A percentile compares a stretch with the other conserved stretches of the same genome.
phyloP scores from a whole-genome alignment of 2,888 invertebrate genomes.

The Julus scandinavius region DNA sequence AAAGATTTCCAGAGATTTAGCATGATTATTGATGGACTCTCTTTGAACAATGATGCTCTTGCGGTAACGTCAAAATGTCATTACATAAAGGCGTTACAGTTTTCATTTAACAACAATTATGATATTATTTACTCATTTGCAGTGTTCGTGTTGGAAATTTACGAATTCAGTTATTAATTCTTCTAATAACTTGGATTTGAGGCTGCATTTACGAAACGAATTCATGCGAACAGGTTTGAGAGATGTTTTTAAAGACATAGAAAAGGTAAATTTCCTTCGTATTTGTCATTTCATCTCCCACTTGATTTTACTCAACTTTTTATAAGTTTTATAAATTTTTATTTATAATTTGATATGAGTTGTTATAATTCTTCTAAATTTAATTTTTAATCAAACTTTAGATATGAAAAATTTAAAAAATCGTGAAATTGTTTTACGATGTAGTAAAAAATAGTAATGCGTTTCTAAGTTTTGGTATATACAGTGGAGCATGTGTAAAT shows the following conservation, averaged over 20 bases:
- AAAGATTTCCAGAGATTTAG: conserved; percentile 19
- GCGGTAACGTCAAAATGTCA: background rate
- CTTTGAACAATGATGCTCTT: background rate
- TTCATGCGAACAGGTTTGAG: conserved; percentile 92
- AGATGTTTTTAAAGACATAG: conserved; percentile 76
- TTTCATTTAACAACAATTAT: background rate
- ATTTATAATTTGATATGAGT: no score
- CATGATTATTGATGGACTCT: background rate
- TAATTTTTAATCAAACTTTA: no score
- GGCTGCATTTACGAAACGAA: conserved; percentile 93
- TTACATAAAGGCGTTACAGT: background rate
- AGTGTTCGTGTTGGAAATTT: conserved; percentile 90
- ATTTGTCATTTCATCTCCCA: no score
- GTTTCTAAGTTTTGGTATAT: no score
- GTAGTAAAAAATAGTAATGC: no score
- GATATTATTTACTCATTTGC: background rate
- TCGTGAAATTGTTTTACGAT: no score
- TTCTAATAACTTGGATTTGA: conserved; percentile 90
- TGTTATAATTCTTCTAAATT: no score
- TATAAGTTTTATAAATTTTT: no score
- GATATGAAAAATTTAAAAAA: no score
- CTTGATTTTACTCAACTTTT: no score
- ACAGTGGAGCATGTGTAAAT: no score
- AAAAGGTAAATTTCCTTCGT: no score
- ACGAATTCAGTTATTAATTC: conserved; percentile 90